phyloP scores from a whole-genome alignment of 2,888 invertebrate species.

The Diaperis boleti region DNA sequence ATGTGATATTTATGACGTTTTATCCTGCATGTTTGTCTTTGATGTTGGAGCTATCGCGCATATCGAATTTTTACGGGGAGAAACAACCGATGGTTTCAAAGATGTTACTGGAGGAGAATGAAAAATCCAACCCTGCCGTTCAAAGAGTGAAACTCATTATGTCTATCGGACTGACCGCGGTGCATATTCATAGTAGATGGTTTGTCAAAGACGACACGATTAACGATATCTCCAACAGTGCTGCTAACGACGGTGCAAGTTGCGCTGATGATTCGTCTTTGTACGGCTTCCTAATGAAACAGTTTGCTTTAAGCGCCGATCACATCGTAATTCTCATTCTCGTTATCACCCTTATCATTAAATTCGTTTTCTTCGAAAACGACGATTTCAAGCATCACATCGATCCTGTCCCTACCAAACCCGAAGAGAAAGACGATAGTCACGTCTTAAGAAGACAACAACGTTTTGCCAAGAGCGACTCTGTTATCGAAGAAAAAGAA shows the following conservation, averaged over 20 bases:
- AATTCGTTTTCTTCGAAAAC: constrained; percentile 92
- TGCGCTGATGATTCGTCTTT: constrained; percentile 54
- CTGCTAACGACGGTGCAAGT: constrained; percentile 36
- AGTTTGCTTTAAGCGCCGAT: constrained; percentile 78
- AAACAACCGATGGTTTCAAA: constrained; percentile 58
- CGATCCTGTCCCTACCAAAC: neutral
- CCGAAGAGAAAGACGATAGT: constrained; percentile 14
- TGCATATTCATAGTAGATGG: constrained; percentile 80
- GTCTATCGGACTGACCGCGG: constrained; percentile 90
- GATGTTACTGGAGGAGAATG: constrained; percentile 75
- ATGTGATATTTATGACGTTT: constrained; percentile 93
- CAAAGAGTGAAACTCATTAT: constrained; percentile 95
- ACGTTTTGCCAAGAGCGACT: constrained; percentile 36
- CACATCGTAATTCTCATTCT: constrained; percentile 89
- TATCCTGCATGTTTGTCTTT: constrained; percentile 93
- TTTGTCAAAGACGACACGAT: constrained; percentile 46
- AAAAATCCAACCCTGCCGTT: constrained; percentile 92
- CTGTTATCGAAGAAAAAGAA: constrained; percentile 45
- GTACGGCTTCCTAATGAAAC: constrained; percentile 61
- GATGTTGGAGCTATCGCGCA: constrained; percentile 78
- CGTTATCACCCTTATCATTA: constrained; percentile 85
- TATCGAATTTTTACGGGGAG: constrained; percentile 56
- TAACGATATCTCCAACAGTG: constrained; percentile 40
- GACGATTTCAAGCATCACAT: constrained; percentile 56
- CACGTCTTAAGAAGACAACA: constrained; percentile 18